Conservation (phyloP, 2,113 vertebrate species). For the Thalassarche chlororhynchos region DNA sequence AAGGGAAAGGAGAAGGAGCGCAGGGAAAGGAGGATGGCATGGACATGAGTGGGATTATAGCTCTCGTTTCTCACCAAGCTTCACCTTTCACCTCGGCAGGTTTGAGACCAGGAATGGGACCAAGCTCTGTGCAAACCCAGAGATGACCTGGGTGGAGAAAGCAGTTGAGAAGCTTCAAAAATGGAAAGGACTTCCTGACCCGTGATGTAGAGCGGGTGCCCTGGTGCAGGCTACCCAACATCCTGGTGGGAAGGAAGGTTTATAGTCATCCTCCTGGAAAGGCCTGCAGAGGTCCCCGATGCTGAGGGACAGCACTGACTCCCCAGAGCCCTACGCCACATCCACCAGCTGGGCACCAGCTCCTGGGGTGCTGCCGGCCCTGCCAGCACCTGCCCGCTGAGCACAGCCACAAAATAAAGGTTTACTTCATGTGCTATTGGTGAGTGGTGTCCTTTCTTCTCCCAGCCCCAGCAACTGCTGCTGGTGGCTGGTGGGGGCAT, state of each 20-base stretch:
- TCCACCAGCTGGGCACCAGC: neutral
- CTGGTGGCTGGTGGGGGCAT: neutral
- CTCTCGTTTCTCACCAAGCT: neutral
- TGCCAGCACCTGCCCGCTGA: neutral
- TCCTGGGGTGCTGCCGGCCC: neutral
- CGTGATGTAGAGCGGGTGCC: neutral
- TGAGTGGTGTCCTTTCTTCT: neutral
- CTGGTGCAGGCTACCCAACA: neutral
- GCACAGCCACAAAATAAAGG: neutral
- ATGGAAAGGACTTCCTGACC: rapidly evolving
- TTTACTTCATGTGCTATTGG: neutral
- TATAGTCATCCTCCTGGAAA: neutral
- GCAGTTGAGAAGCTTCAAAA: neutral
- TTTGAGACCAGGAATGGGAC: neutral
- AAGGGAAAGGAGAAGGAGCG: neutral
- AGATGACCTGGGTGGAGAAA: neutral
- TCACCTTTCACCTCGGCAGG: neutral
- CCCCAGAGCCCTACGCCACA: rapidly evolving
- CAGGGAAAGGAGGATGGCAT: neutral
- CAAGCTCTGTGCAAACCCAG: neutral
- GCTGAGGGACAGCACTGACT: neutral
- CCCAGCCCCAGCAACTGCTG: neutral
- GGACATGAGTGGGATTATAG: rapidly evolving
- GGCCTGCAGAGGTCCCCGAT: neutral
- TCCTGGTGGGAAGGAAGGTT: neutral